Percentiles rank a stretch among this genome's conserved stretches.
phyloP scores from a whole-genome alignment of 1,140 invertebrate genomes.

The Danaus plexippus region DNA sequence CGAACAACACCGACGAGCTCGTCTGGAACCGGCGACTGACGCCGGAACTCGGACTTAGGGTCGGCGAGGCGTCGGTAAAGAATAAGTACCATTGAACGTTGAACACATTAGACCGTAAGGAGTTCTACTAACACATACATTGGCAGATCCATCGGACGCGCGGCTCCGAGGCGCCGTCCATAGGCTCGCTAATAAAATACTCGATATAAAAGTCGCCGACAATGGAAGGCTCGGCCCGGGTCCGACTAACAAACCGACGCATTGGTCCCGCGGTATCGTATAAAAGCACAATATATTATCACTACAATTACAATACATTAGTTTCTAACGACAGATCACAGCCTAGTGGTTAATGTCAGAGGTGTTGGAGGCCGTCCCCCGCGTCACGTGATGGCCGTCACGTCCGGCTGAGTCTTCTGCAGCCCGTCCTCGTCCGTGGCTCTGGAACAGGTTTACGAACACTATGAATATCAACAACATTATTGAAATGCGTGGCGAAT shows the following conservation, averaged over 20 bases:
- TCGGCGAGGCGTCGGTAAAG: no score
- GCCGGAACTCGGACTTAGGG: no score
- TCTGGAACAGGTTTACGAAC: conserved; percentile 24
- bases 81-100: conserved; percentile 13
- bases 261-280: conserved; percentile 54
- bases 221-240: conserved; percentile 10
- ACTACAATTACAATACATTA: conserved; percentile 40
- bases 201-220: neutral
- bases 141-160: conserved; percentile 22
- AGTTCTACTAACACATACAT: conserved; percentile 19
- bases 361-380: conserved; percentile 16
- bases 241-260: conserved; percentile 21
- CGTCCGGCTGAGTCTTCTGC: conserved; percentile 44
- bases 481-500: no score
- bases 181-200: neutral
- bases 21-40: conserved; percentile 7
- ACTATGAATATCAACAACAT: neutral
- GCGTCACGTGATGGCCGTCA: conserved; percentile 60
- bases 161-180: no score
- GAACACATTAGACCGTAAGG: conserved; percentile 8
- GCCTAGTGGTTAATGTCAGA: conserved; percentile 46
- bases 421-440: conserved; percentile 63
- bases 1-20: conserved; percentile 12
- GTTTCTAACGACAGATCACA: conserved; percentile 62
- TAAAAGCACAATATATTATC: conserved; percentile 46